phyloP scores from a whole-genome alignment of 2,113 vertebrate species.

The Oryzias woworae region DNA sequence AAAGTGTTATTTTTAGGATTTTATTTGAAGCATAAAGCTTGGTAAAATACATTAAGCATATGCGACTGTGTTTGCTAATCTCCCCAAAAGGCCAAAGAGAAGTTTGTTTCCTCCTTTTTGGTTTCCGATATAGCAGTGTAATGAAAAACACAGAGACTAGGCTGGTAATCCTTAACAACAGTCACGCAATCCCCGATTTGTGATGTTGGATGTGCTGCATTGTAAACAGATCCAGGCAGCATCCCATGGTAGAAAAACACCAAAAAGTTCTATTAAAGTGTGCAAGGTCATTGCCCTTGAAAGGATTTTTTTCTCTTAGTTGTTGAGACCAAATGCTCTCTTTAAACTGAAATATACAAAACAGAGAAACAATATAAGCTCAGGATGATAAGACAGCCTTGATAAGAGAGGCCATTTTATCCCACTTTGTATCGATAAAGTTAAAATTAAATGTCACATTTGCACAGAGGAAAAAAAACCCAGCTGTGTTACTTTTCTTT shows the following conservation, averaged over 20 bases:
- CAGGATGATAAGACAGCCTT: constrained; percentile 13
- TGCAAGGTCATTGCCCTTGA: constrained; percentile 57
- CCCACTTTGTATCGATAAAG: constrained; percentile 17
- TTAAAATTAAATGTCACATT: constrained; percentile 36
- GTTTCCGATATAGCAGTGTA: constrained; percentile 61
- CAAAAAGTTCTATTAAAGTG: constrained; percentile 47
- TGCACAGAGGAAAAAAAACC: constrained; percentile 9
- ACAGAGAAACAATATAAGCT: constrained; percentile 15
- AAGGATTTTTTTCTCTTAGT: constrained; percentile 1
- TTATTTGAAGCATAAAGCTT: constrained; percentile 39
- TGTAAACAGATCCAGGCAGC: constrained; percentile 56
- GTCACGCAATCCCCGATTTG: constrained; percentile 68
- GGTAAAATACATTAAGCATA: background rate
- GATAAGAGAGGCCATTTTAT: constrained; percentile 15
- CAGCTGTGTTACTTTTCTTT: constrained; percentile 30
- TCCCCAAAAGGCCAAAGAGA: constrained; percentile 28
- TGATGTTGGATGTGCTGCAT: constrained; percentile 65
- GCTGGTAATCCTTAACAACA: constrained; percentile 65
- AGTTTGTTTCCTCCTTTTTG: constrained; percentile 16
- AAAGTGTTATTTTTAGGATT: constrained; percentile 17
- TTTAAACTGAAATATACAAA: constrained; percentile 21
- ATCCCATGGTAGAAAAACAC: constrained; percentile 42
- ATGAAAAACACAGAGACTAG: constrained; percentile 62
- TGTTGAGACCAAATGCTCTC: constrained; percentile 22
- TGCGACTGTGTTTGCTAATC: constrained; percentile 25